phyloP scores from a whole-genome alignment of 30 jellyfish, hydroid and myxozoan species.

The Hydractinia echinata region DNA sequence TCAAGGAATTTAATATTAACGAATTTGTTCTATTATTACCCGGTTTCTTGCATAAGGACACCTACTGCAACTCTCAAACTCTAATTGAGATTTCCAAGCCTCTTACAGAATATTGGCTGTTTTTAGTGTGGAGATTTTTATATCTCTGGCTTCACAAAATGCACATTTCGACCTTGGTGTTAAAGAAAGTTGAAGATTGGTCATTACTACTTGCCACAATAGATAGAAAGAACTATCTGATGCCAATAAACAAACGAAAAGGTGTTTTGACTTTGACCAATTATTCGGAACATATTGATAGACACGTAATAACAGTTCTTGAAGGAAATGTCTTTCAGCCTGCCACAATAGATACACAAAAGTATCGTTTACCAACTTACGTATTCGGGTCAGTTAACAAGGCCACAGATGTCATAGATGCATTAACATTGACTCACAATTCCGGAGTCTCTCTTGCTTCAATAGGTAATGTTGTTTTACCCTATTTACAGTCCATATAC shows the following conservation, averaged over 20 bases:
- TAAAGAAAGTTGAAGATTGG: not conserved
- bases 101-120: slow-evolving; percentile 1
- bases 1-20: slow-evolving; percentile 1
- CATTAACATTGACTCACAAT: slow-evolving; percentile 5
- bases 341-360: not conserved
- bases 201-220: not conserved
- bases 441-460: not conserved
- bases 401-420: slow-evolving; percentile 20
- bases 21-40: slow-evolving; percentile 9
- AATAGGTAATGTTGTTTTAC: not conserved
- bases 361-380: not conserved
- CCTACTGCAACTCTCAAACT: not conserved
- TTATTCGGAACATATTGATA: not conserved
- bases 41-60: not conserved
- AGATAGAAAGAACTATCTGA: not conserved
- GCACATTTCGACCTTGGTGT: not conserved
- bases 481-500: not conserved
- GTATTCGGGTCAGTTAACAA: slow-evolving; percentile 20
- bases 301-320: not conserved
- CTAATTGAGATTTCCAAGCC: not conserved
- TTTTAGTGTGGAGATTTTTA: slow-evolving; percentile 2
- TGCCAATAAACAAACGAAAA: slow-evolving; percentile 16
- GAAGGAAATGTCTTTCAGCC: not conserved
- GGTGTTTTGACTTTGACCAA: not conserved
- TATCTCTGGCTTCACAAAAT: not conserved